These are phyloP conservation scores for Epicampocera succincta DNA, from an alignment of 2,888 invertebrate genomes.

Conservation along the genomic window DNA sequence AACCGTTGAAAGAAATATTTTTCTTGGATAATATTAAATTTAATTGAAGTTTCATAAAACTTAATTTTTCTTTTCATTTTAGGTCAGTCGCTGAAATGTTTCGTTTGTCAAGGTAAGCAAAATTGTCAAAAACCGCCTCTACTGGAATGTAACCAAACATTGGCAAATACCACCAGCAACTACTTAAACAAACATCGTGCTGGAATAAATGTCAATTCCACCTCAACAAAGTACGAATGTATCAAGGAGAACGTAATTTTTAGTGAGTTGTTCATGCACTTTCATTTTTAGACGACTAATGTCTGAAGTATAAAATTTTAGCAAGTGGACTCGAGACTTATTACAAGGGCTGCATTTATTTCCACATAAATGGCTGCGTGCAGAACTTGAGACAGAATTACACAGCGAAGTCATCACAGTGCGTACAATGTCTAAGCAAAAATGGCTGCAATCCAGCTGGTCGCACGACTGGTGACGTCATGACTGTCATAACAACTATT, in stretches of 20 bases:
- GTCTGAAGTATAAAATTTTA: constrained; percentile 18
- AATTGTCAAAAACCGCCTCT: constrained; percentile 66
- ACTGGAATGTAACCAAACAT: constrained; percentile 69
- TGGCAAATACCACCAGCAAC: constrained; percentile 64
- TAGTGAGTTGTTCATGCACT: constrained; percentile 60
- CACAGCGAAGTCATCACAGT: constrained; percentile 4
- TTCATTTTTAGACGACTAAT: not conserved
- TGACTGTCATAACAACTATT: constrained; percentile 33
- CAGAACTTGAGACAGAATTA: constrained; percentile 42
- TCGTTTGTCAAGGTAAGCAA: constrained; percentile 58
- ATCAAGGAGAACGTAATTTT: constrained; percentile 65
- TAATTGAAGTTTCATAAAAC: not conserved
- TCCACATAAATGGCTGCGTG: constrained; percentile 42
- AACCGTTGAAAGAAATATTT: too few species aligned
- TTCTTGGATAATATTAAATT: not conserved
- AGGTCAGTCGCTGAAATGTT: constrained; percentile 70
- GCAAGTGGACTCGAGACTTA: constrained; percentile 24
- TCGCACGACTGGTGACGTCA: constrained; percentile 42
- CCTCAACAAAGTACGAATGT: constrained; percentile 56
- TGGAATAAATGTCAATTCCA: constrained; percentile 59
- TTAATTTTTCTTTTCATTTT: constrained; percentile 14
- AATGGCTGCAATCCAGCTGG: constrained; percentile 72
- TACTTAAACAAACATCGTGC: constrained; percentile 69
- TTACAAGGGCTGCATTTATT: constrained; percentile 71
- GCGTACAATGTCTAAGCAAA: constrained; percentile 63